phyloP scores from a whole-genome alignment of 2,888 invertebrate species.

The Bursaphelenchus okinawaensis region DNA sequence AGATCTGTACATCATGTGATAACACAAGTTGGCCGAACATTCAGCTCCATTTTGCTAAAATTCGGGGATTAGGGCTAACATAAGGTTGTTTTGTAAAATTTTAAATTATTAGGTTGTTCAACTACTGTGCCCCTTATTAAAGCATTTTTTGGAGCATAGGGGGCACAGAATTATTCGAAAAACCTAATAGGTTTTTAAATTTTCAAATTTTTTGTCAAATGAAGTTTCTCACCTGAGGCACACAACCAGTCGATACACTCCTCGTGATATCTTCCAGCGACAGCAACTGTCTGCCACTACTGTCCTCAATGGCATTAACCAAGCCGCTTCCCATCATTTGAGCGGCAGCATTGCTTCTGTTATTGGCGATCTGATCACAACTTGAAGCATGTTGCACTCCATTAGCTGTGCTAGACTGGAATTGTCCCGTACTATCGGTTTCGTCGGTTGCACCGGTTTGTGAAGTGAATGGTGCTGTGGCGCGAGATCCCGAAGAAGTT shows the following conservation, averaged over 20 bases:
- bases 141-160: too few species aligned
- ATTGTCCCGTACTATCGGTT: neutral
- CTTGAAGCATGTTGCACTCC: slow-evolving; percentile 11
- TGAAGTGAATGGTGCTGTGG: neutral
- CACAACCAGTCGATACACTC: slow-evolving; percentile 50
- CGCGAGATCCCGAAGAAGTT: neutral
- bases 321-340: slow-evolving; percentile 30
- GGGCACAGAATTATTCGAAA: too few species aligned
- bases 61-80: slow-evolving; percentile 10
- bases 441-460: neutral
- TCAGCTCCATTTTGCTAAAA: slow-evolving; percentile 43
- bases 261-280: slow-evolving; percentile 53
- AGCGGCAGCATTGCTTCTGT: slow-evolving; percentile 46
- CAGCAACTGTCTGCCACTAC: slow-evolving; percentile 18
- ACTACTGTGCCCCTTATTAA: neutral
- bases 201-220: slow-evolving; percentile 30
- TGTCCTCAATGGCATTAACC: slow-evolving; percentile 37
- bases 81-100: neutral
- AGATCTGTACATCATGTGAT: slow-evolving; percentile 74
- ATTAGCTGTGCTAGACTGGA: neutral
- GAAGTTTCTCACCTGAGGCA: slow-evolving; percentile 35
- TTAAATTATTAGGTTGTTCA: too few species aligned
- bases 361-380: slow-evolving; percentile 10
- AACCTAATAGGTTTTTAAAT: neutral
- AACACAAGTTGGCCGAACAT: slow-evolving; percentile 49